These are phyloP conservation scores for Drosophila bipectinata DNA, from an alignment of 1,140 invertebrate genomes.

Conservation along the genomic window DNA sequence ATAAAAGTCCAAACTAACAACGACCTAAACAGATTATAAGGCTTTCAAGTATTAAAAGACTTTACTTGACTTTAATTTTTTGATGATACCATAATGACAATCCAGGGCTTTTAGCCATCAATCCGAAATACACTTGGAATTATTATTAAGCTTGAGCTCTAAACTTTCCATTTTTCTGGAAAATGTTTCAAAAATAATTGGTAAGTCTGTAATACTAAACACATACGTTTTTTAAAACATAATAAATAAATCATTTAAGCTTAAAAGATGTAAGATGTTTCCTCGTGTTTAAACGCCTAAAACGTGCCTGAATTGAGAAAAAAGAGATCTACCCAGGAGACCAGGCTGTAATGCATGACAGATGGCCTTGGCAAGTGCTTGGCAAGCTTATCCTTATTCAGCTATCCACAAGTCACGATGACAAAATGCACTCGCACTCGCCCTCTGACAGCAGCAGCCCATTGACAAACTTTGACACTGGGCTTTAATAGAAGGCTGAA, in stretches of 20 bases:
- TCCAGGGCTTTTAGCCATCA: neutral
- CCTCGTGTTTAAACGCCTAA: neutral
- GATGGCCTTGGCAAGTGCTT: constrained; percentile 27
- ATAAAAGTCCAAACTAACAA: constrained; percentile 24
- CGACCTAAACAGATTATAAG: constrained; percentile 23
- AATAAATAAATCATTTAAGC: no score
- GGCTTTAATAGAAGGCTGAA: constrained; percentile 12
- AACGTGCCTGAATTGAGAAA: constrained; percentile 35
- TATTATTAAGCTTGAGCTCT: neutral
- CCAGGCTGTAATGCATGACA: constrained; percentile 30
- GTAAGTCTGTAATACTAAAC: no score
- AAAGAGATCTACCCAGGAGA: constrained; percentile 28
- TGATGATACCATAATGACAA: neutral
- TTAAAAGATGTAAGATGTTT: neutral
- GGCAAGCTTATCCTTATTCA: constrained; percentile 20
- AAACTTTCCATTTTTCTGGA: no score
- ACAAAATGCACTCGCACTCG: constrained; percentile 19
- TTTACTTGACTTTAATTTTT: constrained; percentile 17
- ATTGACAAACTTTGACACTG: constrained; percentile 24
- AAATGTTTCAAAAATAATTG: no score
- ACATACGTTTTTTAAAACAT: no score
- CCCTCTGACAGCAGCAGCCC: constrained; percentile 18
- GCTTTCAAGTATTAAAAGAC: constrained; percentile 7
- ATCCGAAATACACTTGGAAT: neutral
- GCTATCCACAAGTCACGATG: constrained; percentile 3